Evolutionary conservation across 2,797 vertebrate genomes (phyloP), one percentile per base, ranked within the genome.

Genomic region (Protonibea diacanthus): DNA sequence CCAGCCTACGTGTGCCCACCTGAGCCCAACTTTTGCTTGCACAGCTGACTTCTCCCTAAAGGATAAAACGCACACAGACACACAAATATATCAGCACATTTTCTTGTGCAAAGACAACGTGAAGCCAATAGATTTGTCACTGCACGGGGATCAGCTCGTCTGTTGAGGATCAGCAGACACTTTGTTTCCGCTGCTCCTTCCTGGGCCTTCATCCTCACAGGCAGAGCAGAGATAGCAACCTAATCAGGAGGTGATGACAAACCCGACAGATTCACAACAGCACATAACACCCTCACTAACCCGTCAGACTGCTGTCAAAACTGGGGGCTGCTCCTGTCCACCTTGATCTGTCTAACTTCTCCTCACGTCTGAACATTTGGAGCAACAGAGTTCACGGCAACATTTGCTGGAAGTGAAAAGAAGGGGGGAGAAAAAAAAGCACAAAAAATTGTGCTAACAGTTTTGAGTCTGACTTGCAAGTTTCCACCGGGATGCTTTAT

Each of bases 181-280:
- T 25, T 21, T 2, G 5, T 51, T 27, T 49, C 47, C 58, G 44
- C 61, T 45, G 47, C 71, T 76, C 58, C 52, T 60, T 53, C 60
- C 11, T 2, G 0, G 0, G 40, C 17, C 55, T 10, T 74, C 14
- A 10, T 79, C 80, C 77, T 91, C 86, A 47, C 69, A 83, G 77
- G 80, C 81, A 61, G 74, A 79, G 88, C 81, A 69, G 80, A 82
- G 78, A 87, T 55, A 77, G 81, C 80, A 76, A 85, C 77, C 63
- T 89, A 63, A 91, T 87, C 90, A 78, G 63, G 84, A 90, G 89
- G 88, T 80, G 92, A 90, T 87, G 92, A 91, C 89, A 90, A 80
- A 33, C 40, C 59, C 6, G 84, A 74, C 85, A 85, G 70, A 65
- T 81, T 85, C 78, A 61, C 78, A 87, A 76, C 84, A 68, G 60